Conservation (phyloP, 2,113 vertebrate species). For the Urocynchramus pylzowi region DNA sequence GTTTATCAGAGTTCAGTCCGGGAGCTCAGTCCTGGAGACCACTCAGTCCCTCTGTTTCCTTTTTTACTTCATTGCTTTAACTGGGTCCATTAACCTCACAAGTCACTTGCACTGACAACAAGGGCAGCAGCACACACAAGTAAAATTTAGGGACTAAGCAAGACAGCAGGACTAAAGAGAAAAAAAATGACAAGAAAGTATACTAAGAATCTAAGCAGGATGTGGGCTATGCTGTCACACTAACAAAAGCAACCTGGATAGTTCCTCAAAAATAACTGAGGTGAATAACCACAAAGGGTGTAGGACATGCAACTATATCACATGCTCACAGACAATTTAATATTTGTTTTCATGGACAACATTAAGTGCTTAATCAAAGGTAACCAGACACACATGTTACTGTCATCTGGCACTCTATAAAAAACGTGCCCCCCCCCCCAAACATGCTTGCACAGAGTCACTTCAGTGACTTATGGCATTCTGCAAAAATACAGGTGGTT, state of each 20-base stretch:
- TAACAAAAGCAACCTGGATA: background rate
- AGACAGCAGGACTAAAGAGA: background rate
- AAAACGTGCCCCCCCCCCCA: rapidly evolving
- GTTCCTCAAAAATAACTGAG: background rate
- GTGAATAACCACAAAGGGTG: background rate
- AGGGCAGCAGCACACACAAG: background rate
- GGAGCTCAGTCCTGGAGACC: background rate
- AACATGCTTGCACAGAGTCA: background rate
- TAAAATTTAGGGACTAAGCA: background rate
- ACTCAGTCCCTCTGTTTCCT: background rate
- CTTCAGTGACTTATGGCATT: background rate
- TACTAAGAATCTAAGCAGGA: background rate
- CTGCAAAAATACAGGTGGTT: background rate
- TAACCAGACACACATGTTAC: background rate
- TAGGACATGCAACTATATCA: background rate
- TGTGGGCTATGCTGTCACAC: background rate
- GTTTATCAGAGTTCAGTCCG: background rate
- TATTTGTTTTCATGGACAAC: background rate
- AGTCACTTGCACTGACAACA: background rate
- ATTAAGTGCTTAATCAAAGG: background rate
- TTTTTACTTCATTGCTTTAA: background rate
- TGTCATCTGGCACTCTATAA: background rate
- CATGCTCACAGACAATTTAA: background rate
- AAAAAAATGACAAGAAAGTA: background rate
- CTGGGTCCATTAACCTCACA: background rate